Evolutionary conservation across 2,797 vertebrate genomes (phyloP), one percentile per base, ranked within the genome.

Genomic region (Smutsia temminckii): DNA sequence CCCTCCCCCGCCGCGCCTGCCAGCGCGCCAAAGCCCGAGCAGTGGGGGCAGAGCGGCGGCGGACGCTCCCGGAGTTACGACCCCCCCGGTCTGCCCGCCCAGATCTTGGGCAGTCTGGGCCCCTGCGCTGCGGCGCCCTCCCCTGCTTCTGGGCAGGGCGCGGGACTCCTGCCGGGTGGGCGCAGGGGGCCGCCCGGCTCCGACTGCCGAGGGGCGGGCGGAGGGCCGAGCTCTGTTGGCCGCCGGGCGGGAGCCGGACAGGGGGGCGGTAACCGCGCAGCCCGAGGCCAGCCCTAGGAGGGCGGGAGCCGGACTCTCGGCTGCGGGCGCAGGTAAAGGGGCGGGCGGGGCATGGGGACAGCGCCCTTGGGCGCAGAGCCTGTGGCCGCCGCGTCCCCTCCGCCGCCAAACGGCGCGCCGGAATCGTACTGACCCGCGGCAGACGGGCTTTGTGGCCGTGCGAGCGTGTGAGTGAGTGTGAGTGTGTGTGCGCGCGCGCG

Each of bases 311-410:
- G 14, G 91, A 87, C 69, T 81, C 63, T 20, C 72, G 23, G 95
- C 46, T 8, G 72, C 29, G 4, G 34, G 94, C 69, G 71, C 96
- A 96, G 97, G 97, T 97, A 97, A 95, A 77, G 96, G 29, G 71
- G n/a, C 11, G 23, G 84, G 89, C 34, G n/a, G 69, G n/a, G 68
- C 11, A 29, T 53, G 61, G 21, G 27, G 27, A 66, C 34, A 2
- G 95, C 66, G 71, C 57, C 49, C 80, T 46, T 75, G 95, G 86
- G 74, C 89, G 40, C 51, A 0, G 72, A 77, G 90, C 90, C 94
- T 13, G 79, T 7, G 69, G 64, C 91, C 10, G 79, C 18, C 9
- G 66, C 27, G 61, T 42, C 61, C 8, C 61, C 81, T 51, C 11
- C 12, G 72, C 61, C 1, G 40, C 83, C 49, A 3, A n/a, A 42